Conservation (phyloP, 2,888 invertebrate species). For the Tetragnatha montana region DNA sequence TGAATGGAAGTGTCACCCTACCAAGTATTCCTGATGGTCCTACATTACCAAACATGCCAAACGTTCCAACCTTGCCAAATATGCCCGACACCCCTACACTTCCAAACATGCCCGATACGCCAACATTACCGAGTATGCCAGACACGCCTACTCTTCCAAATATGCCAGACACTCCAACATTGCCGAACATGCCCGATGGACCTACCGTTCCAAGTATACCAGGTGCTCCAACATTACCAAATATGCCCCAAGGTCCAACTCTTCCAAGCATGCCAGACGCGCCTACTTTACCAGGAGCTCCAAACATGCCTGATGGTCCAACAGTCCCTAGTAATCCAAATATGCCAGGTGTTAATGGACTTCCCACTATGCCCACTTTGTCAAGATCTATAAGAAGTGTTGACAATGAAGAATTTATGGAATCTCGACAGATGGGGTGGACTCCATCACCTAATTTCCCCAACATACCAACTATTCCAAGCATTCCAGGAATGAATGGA, state of each 20-base stretch:
- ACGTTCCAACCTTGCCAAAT: background rate
- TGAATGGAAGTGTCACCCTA: background rate
- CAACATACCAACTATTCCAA: background rate
- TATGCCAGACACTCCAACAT: background rate
- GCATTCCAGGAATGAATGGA: background rate
- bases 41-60: background rate
- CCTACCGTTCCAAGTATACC: background rate
- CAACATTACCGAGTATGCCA: background rate
- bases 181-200: slow-evolving; percentile 9
- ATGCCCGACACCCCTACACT: background rate
- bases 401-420: background rate
- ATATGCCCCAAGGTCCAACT: background rate
- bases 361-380: background rate
- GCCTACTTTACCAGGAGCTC: background rate
- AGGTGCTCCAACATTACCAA: slow-evolving; percentile 1
- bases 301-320: background rate
- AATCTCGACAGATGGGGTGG: background rate
- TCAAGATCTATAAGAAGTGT: background rate
- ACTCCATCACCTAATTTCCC: background rate
- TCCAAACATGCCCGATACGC: background rate
- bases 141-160: background rate
- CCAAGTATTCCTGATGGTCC: background rate
- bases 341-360: background rate
- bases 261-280: background rate
- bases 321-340: background rate